Base-by-base conservation (phyloP, 2,888 invertebrate species). In the Drosophila nigricruria region DNA sequence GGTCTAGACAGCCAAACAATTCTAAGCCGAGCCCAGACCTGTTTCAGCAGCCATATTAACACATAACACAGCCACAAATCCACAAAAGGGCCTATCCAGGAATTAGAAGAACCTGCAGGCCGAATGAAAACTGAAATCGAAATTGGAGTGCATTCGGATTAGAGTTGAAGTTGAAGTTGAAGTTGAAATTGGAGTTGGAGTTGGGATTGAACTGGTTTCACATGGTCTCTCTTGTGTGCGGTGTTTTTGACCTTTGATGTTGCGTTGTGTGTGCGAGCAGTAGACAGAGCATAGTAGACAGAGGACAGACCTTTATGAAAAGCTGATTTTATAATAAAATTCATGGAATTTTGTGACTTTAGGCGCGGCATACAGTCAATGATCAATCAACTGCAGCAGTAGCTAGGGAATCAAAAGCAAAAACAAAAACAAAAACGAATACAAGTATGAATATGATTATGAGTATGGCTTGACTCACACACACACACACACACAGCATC, bases 311-410 rank as follows among this genome's bases (percentile, higher is more conserved):
- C 60, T 69, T 64, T 82, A 80, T 80, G 85, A 82, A 80, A 78
- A 82, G 70, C 68, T 73, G 70, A 75, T 82, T 85, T 71, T 75
- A 84, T 83, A 73, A 84, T 82, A 65, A 72, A 84, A 84, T 84
- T 84, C 83, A 84, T 84, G 85, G 88, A 84, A 84, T 84, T 84
- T 78, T 69, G 53, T 62, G 40, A 73, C 59, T 82, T 75, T 80
- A 82, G 83, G 88, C 76, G 88, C 82, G 83, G 88, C 88, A 72
- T 61, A 61, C 56, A 67, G 63, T 68, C 70, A 82, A 87, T 79
- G 82, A 87, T 84, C 83, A 84, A 84, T 84, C 83, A 84, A 84
- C 73, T 84, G 87, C 83, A 73, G 73, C 78, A 78, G 62, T 43
- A 63, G 53, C 53, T 38, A 50, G 52, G 56, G 63, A 66, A 72